Evolutionary conservation across 2,113 vertebrate species (phyloP).

Genomic region (Dinomys branickii): DNA sequence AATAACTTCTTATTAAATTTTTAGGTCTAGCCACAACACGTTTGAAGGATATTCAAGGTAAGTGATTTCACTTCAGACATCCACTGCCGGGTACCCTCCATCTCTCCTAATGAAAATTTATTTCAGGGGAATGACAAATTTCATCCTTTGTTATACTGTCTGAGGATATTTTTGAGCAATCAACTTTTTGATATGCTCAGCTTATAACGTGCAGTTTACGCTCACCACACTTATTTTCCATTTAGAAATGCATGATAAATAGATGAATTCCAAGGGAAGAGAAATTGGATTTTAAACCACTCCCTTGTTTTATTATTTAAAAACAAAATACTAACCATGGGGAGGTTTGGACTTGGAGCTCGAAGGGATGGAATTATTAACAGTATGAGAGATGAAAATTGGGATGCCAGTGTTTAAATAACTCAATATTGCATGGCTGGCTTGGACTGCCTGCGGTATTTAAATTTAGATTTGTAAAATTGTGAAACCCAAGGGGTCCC

Average conservation of each 20-base stretch:
- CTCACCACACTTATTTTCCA: not conserved
- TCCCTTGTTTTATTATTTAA: not conserved
- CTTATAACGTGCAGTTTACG: not conserved
- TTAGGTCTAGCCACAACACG: not conserved
- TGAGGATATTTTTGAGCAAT: not conserved
- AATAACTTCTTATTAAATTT: conserved; percentile 76
- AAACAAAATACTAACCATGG: not conserved
- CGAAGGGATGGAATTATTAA: not conserved
- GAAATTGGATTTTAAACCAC: not conserved
- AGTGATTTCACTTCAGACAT: conserved; percentile 29
- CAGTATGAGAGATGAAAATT: not conserved
- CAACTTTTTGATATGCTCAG: not conserved
- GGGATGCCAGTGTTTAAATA: accelerated
- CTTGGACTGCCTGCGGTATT: too few species aligned
- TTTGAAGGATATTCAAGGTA: conserved; percentile 75
- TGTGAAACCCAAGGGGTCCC: too few species aligned
- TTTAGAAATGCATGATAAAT: not conserved
- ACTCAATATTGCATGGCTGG: too few species aligned
- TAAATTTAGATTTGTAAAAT: not conserved
- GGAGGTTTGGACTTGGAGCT: too few species aligned
- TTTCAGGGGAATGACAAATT: not conserved
- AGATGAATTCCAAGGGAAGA: not conserved
- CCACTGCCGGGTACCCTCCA: not conserved
- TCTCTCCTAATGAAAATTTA: conserved; percentile 67
- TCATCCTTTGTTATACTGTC: not conserved